phyloP scores from a whole-genome alignment of 92 coral and sea anemone genomes.

The Porites lobata region DNA sequence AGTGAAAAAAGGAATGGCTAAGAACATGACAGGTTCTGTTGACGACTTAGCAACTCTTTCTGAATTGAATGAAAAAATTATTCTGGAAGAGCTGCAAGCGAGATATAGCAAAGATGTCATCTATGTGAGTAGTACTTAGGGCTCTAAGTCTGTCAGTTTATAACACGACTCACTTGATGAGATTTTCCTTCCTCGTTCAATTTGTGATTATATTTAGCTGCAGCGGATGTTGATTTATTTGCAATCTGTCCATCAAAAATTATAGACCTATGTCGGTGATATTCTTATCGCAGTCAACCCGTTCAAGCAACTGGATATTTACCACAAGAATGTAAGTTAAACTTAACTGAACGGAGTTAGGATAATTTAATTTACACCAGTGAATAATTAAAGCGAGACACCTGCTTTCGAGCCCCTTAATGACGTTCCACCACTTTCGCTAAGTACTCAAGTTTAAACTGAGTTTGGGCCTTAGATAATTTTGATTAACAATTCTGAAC shows the following conservation, averaged over 20 bases:
- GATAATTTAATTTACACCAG: neutral
- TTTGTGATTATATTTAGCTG: neutral
- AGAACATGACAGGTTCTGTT: constrained; percentile 35
- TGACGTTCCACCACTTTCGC: too few species aligned
- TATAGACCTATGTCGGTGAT: constrained; percentile 89
- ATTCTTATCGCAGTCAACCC: constrained; percentile 91
- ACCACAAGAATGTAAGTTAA: constrained; percentile 78
- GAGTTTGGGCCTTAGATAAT: too few species aligned
- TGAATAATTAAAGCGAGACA: neutral
- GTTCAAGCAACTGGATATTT: constrained; percentile 80
- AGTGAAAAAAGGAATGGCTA: constrained; percentile 20
- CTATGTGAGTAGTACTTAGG: constrained; percentile 67
- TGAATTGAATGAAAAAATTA: constrained; percentile 72
- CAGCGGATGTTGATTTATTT: neutral
- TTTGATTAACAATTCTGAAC: too few species aligned
- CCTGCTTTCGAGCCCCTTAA: neutral
- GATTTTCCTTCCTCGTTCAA: neutral
- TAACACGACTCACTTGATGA: neutral
- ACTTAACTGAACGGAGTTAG: too few species aligned
- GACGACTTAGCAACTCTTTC: constrained; percentile 85
- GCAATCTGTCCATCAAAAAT: neutral
- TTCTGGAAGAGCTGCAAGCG: constrained; percentile 79
- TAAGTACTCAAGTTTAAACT: too few species aligned
- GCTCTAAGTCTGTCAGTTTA: neutral
- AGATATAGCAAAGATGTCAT: constrained; percentile 79